Percentiles rank a stretch among this genome's conserved stretches.
phyloP scores from a whole-genome alignment of 2,113 vertebrate species.

The Hippopotamus amphibius region DNA sequence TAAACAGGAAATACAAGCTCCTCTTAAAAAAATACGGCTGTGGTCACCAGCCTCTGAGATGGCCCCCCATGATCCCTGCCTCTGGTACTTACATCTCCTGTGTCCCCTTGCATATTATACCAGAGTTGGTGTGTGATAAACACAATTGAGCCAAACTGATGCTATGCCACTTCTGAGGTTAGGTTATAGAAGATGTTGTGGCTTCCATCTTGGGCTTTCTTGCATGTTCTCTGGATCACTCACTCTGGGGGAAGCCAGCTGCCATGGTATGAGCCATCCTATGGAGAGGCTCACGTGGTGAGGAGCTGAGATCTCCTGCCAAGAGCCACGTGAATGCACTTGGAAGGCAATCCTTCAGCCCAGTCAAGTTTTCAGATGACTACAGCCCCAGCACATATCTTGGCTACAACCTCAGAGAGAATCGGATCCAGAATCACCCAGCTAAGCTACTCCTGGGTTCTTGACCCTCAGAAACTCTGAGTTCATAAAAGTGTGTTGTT shows the following conservation, averaged over 20 bases:
- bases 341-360: not conserved
- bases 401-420: not conserved
- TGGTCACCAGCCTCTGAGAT: not conserved
- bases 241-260: not conserved
- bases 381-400: not conserved
- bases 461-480: not conserved
- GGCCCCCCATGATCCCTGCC: not conserved
- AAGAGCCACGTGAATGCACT: not conserved
- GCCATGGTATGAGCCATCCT: not conserved
- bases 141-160: not conserved
- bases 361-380: not conserved
- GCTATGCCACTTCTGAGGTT: not conserved
- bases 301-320: not conserved
- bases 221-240: not conserved
- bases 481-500: not conserved
- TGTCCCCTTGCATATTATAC: not conserved
- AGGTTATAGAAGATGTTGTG: not conserved
- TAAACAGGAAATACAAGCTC: constrained; percentile 17
- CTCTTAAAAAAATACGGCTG: not conserved
- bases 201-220: not conserved
- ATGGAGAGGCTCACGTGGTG: not conserved
- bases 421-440: not conserved
- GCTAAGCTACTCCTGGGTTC: not conserved
- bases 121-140: not conserved
- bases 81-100: not conserved